Conservation (phyloP, 2,888 invertebrate genomes). For the Liodrosophila aerea region DNA sequence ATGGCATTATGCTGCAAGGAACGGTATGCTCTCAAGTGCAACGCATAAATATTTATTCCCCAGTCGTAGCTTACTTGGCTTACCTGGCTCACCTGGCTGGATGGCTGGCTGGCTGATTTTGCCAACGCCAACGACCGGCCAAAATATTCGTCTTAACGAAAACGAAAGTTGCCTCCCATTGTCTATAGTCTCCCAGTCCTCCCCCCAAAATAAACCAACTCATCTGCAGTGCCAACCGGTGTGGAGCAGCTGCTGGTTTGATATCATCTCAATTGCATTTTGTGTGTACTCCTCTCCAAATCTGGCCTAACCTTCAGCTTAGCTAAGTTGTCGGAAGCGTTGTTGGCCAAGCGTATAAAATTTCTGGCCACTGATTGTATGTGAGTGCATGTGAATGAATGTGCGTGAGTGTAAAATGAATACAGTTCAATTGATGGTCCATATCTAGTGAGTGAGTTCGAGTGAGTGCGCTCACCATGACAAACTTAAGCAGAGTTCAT, state of each 20-base stretch:
- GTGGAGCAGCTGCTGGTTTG: conserved; percentile 21
- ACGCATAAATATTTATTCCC: conserved; percentile 71
- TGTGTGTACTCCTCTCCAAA: neutral
- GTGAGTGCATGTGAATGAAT: neutral
- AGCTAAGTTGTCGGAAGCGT: conserved; percentile 52
- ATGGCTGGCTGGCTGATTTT: conserved; percentile 26
- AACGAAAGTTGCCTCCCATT: conserved; percentile 57
- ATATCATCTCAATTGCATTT: conserved; percentile 6
- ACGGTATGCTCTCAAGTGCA: conserved; percentile 68
- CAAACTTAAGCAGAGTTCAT: conserved; percentile 38
- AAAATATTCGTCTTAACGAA: conserved; percentile 36
- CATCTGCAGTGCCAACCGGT: conserved; percentile 46
- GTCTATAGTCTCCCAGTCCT: neutral
- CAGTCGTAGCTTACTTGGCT: neutral
- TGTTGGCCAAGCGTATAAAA: conserved; percentile 25
- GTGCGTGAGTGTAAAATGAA: conserved; percentile 2
- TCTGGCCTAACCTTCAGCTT: neutral
- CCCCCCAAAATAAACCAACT: conserved; percentile 13
- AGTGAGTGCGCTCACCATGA: conserved; percentile 35
- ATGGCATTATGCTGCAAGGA: conserved; percentile 25
- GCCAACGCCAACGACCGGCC: conserved; percentile 66
- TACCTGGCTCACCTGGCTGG: too few species aligned
- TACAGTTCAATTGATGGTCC: neutral
- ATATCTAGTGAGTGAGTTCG: neutral
- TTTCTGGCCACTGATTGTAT: conserved; percentile 35